phyloP scores from a whole-genome alignment of 2,113 vertebrate genomes.

The Heloderma charlesbogerti region DNA sequence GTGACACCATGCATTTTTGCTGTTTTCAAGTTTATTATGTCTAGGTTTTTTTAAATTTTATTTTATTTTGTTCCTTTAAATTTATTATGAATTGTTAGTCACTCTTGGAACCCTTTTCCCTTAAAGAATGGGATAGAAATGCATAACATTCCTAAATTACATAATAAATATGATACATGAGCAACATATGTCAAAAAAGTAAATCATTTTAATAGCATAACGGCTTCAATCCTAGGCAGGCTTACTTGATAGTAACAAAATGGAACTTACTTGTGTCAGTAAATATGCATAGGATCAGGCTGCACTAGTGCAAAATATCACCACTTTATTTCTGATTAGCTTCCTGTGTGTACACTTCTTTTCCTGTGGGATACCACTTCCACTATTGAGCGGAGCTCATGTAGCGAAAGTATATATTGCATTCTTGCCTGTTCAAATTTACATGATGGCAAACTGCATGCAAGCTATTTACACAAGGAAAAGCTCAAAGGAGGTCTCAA shows the following conservation, averaged over 20 bases:
- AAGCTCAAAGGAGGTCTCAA: conserved; percentile 12
- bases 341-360: neutral
- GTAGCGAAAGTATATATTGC: neutral
- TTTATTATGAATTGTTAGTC: no score
- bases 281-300: neutral
- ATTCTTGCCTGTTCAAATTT: conserved; percentile 11
- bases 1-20: no score
- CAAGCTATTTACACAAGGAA: neutral
- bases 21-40: no score
- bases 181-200: neutral
- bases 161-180: neutral
- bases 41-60: no score
- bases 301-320: neutral
- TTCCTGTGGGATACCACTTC: neutral
- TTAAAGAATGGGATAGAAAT: no score
- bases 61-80: no score
- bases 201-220: neutral
- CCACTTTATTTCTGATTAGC: neutral
- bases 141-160: no score
- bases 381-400: neutral
- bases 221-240: neutral
- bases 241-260: neutral
- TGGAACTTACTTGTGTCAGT: neutral
- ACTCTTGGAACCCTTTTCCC: no score
- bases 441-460: conserved; percentile 11